Conservation (phyloP, 2,797 vertebrate genomes). For the Trichosurus vulpecula region DNA sequence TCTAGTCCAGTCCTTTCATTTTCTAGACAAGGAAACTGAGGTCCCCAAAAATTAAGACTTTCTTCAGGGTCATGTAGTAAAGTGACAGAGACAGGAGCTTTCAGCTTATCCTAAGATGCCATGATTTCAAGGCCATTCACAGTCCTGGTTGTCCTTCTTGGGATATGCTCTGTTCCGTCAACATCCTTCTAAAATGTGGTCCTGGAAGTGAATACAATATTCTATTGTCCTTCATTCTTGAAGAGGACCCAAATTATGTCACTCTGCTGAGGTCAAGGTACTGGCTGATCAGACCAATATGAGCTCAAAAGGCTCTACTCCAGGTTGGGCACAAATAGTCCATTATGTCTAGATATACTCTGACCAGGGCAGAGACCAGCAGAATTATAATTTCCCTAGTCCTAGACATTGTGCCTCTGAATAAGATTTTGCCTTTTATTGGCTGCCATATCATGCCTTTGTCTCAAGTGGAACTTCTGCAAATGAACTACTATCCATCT, state of each 20-base stretch:
- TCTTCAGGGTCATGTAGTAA: neutral
- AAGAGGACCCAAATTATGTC: neutral
- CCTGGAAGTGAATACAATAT: neutral
- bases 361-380: neutral
- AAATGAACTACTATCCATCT: neutral
- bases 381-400: neutral
- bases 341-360: neutral
- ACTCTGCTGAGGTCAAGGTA: neutral
- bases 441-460: neutral
- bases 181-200: neutral
- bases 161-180: neutral
- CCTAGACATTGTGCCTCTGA: neutral
- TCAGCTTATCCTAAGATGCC: neutral
- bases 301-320: neutral
- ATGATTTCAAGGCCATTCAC: neutral
- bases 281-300: neutral
- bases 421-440: neutral
- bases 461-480: neutral
- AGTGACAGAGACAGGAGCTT: neutral
- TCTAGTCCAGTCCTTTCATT: neutral
- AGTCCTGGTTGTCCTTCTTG: neutral
- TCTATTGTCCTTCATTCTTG: neutral
- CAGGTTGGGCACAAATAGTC: neutral
- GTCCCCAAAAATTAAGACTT: neutral
- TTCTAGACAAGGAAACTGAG: neutral